These are phyloP conservation scores for Psittacula derbiana DNA, from an alignment of 2,797 vertebrate species.

Conservation along the genomic window DNA sequence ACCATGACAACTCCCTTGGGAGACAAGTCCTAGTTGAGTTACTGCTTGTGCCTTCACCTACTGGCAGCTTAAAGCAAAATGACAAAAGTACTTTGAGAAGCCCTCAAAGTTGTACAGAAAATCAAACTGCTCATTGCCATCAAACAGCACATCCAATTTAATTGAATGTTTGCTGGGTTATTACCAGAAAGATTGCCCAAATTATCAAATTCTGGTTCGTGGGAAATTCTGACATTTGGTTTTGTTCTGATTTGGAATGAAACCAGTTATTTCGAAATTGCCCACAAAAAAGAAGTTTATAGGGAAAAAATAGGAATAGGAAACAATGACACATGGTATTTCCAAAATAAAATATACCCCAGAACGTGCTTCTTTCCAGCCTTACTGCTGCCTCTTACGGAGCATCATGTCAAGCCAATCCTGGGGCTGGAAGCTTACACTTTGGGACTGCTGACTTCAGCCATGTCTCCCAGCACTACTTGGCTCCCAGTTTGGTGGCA, in stretches of 20 bases:
- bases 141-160: not conserved
- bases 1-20: not conserved
- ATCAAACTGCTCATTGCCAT: not conserved
- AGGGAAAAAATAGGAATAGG: constrained; percentile 46
- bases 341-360: constrained; percentile 26
- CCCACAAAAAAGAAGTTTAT: constrained; percentile 48
- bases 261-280: constrained; percentile 27
- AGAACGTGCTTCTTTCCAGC: not conserved
- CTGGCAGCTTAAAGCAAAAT: not conserved
- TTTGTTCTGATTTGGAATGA: constrained; percentile 34
- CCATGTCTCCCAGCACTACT: not conserved
- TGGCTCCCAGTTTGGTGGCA: not conserved
- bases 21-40: not conserved
- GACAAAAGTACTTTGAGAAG: not conserved
- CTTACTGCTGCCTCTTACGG: not conserved
- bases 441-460: not conserved
- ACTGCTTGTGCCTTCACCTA: not conserved
- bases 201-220: constrained; percentile 36
- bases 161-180: not conserved
- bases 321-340: constrained; percentile 53
- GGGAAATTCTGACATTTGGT: constrained; percentile 61
- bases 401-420: not conserved
- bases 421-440: not conserved
- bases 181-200: constrained; percentile 31
- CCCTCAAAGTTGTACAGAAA: not conserved